Conservation (phyloP, 2,888 invertebrate species). For the Eulithis testata region DNA sequence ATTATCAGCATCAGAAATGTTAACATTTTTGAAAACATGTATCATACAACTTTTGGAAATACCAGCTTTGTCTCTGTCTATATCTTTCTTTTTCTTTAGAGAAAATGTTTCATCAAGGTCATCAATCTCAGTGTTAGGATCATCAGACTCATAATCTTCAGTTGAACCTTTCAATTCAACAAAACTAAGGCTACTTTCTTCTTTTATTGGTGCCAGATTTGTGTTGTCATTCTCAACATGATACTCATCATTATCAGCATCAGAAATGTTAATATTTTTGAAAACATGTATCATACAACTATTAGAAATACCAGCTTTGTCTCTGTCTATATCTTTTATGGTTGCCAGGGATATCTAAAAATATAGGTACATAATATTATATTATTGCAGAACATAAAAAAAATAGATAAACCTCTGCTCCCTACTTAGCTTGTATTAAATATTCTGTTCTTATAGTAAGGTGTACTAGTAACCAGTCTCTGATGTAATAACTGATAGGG, state of each 20-base stretch:
- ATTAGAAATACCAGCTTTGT: neutral
- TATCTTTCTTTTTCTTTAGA: neutral
- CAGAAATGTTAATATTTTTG: neutral
- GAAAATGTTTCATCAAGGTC: too few relatives aligned
- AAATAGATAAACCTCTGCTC: too few relatives aligned
- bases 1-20: too few relatives aligned
- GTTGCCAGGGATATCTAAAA: neutral
- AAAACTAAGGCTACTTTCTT: neutral
- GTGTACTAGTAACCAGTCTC: too few relatives aligned
- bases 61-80: too few relatives aligned
- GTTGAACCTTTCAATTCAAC: neutral
- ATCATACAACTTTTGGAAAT: too few relatives aligned
- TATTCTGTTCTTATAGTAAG: too few relatives aligned
- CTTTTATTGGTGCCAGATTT: neutral
- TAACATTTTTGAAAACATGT: too few relatives aligned
- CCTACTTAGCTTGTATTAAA: too few relatives aligned
- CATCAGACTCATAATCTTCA: neutral
- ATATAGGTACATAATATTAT: neutral
- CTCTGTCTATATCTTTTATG: neutral
- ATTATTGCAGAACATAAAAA: neutral
- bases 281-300: neutral
- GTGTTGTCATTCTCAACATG: neutral
- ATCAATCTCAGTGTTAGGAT: too few relatives aligned
- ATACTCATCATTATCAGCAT: neutral
- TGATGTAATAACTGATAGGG: too few relatives aligned